Evolutionary conservation across 1,140 invertebrate genomes (phyloP).

Genomic region (Nasonia longicornis): DNA sequence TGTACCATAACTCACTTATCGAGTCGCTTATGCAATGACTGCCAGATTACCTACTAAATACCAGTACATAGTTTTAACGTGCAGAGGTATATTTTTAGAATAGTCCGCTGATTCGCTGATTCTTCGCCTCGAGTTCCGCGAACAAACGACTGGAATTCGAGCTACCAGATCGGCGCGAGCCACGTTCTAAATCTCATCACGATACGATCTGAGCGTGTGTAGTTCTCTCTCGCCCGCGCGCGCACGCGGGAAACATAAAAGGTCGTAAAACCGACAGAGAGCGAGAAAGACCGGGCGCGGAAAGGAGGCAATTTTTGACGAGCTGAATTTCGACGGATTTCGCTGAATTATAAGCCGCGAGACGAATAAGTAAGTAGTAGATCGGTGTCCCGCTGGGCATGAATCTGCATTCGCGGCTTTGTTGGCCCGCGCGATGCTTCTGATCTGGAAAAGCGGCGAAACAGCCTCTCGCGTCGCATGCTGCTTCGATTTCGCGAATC

Average conservation of each 20-base stretch:
- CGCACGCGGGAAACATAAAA: background rate
- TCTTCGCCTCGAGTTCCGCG: constrained; percentile 43
- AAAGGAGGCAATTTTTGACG: constrained; percentile 32
- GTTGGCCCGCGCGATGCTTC: no score
- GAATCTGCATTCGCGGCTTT: constrained; percentile 27
- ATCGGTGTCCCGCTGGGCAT: constrained; percentile 31
- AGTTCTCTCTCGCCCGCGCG: background rate
- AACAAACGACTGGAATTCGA: constrained; percentile 53
- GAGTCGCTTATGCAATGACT: no score
- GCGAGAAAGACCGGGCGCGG: background rate
- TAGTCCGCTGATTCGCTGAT: no score
- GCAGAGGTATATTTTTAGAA: no score
- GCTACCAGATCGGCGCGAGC: constrained; percentile 52
- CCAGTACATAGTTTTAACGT: no score
- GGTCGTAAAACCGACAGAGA: background rate
- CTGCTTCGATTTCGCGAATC: no score
- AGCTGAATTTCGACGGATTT: constrained; percentile 45
- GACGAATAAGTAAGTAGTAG: constrained; percentile 41
- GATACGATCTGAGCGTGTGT: constrained; percentile 49
- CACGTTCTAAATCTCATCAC: constrained; percentile 52
- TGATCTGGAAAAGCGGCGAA: no score
- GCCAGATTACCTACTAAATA: no score
- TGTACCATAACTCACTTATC: no score
- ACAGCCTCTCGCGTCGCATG: no score
- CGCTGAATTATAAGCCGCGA: constrained; percentile 23